Evolutionary conservation across 2,888 invertebrate genomes (phyloP), one percentile per base, ranked within the genome.

Genomic region (Lysandra bellargus): DNA sequence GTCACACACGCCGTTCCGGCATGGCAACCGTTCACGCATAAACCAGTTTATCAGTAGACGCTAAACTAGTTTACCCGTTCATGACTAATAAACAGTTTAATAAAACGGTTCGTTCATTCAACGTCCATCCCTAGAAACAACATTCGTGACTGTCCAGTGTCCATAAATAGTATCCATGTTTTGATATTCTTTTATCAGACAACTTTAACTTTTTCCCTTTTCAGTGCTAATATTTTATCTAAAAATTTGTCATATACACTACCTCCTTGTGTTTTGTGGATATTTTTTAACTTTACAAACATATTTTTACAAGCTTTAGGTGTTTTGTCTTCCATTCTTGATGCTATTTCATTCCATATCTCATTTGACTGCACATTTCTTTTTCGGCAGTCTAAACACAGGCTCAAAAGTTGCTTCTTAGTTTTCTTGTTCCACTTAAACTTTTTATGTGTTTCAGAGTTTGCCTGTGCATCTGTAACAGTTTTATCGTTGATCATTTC

Each of bases 331-430:
- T 85, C 83, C 23, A 93, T 79, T 82, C 91, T 89, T 0, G 83
- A 80, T 0, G 91, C 85, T 33, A 94, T 90, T 60, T 90, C 88
- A 14, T 84, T 84, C 93, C 93, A 94, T 90, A 94, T 89, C 2
- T 89, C 88, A 81, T 85, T 88, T 0, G 87, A 57, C 44, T 83
- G 85, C 0, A 93, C 91, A 64, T 89, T 86, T 0, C 85, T 80
- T 83, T 87, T 88, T 73, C 93, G 78, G 64, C 92, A 93, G 75
- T 93, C 91, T 2, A 92, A 86, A 78, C 92, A 93, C 4, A 85
- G 81, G 30, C 87, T 86, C 0, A 94, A 82, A 1, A 94, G 83
- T 17, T 81, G 84, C 81, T 89, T 93, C 81, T 92, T 94, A 0
- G 83, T 85, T 4, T 84, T 84, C 80, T 88, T 90, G 0, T 87